phyloP scores from a whole-genome alignment of 2,113 vertebrate species.

The Nothobranchius furzeri region DNA sequence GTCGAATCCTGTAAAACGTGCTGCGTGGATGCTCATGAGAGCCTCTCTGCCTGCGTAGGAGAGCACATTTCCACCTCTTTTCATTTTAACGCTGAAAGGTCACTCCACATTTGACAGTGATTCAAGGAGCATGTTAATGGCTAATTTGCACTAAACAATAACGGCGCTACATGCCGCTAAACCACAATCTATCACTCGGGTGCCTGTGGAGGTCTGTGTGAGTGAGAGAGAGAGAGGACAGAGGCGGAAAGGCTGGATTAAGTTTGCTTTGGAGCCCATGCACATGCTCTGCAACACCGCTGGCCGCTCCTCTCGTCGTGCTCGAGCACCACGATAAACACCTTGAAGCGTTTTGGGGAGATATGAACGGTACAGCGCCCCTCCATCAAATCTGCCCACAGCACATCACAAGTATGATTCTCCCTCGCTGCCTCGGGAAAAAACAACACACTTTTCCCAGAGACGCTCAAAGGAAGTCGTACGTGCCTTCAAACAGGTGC shows the following conservation, averaged over 20 bases:
- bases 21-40: slow-evolving; percentile 27
- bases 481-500: not conserved
- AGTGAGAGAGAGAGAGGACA: not conserved
- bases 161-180: slow-evolving; percentile 34
- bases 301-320: not conserved
- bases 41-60: slow-evolving; percentile 29
- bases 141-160: slow-evolving; percentile 72
- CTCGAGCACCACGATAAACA: not conserved
- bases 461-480: not conserved
- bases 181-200: slow-evolving; percentile 37
- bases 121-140: slow-evolving; percentile 55
- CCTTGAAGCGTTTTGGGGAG: not conserved
- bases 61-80: slow-evolving; percentile 42
- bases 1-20: slow-evolving; percentile 25
- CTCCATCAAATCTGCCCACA: slow-evolving; percentile 57
- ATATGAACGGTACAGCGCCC: slow-evolving; percentile 43
- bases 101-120: slow-evolving; percentile 58
- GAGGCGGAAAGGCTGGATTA: slow-evolving; percentile 33
- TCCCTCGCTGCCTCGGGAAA: slow-evolving; percentile 25
- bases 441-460: slow-evolving; percentile 5
- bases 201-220: slow-evolving; percentile 16
- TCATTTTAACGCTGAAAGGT: slow-evolving; percentile 53
- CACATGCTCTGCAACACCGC: slow-evolving; percentile 16
- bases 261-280: slow-evolving; percentile 57
- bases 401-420: slow-evolving; percentile 41